phyloP scores from a whole-genome alignment of 2,113 vertebrate genomes.

The Nyctibius bracteatus region DNA sequence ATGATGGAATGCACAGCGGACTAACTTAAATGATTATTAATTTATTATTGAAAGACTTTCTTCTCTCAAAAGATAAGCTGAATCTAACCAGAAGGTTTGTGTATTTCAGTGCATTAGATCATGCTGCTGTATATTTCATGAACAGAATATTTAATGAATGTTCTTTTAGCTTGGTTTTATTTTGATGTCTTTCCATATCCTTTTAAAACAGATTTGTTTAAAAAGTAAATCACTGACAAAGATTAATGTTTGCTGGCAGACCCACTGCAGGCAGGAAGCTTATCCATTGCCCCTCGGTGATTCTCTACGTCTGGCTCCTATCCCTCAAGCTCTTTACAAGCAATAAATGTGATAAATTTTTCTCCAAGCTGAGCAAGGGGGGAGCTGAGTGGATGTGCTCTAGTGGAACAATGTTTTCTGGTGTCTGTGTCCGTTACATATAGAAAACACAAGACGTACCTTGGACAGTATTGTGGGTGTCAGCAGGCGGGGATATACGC shows the following conservation, averaged over 20 bases:
- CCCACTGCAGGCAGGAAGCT: neutral
- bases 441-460: neutral
- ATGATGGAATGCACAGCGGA: neutral
- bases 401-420: neutral
- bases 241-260: slow-evolving; percentile 33
- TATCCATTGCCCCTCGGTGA: neutral
- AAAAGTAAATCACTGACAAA: slow-evolving; percentile 21
- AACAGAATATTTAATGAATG: slow-evolving; percentile 24
- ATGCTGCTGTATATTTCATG: slow-evolving; percentile 37
- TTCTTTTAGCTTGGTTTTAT: slow-evolving; percentile 34
- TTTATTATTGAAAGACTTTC: neutral
- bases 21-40: slow-evolving; percentile 4
- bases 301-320: neutral
- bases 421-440: neutral
- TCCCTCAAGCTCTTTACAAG: slow-evolving; percentile 11
- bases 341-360: neutral
- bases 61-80: neutral
- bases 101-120: slow-evolving; percentile 12
- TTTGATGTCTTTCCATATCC: slow-evolving; percentile 5
- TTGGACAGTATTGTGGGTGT: neutral
- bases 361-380: neutral
- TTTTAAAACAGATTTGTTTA: slow-evolving; percentile 42
- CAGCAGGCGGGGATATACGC: neutral
- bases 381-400: neutral
- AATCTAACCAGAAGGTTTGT: slow-evolving; percentile 4